Percentiles rank a stretch among this genome's conserved stretches.
Conservation (phyloP, 2,888 invertebrate species). For the Acleris holmiana region DNA sequence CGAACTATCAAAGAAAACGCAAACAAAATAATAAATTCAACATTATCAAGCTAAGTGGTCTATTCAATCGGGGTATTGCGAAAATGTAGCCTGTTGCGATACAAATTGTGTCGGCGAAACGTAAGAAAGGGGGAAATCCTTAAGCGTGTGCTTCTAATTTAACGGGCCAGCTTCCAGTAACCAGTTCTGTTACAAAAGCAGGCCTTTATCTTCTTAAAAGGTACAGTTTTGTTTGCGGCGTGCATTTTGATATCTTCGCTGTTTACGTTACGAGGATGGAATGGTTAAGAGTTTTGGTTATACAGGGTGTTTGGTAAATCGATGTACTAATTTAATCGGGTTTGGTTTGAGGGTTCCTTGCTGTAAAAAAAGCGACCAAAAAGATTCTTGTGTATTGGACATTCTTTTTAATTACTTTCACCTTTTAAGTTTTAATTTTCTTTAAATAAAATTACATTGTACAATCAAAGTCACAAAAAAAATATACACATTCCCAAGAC, state of each 20-base stretch:
- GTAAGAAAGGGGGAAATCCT: constrained; percentile 69
- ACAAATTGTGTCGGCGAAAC: constrained; percentile 70
- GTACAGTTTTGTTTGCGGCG: constrained; percentile 52
- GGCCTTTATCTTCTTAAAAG: constrained; percentile 56
- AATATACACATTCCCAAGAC: too few relatives aligned
- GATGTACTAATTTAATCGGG: not conserved
- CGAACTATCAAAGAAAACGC: constrained; percentile 47
- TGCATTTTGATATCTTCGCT: constrained; percentile 40
- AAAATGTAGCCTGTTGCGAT: constrained; percentile 69
- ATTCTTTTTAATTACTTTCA: too few relatives aligned
- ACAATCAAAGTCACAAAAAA: too few relatives aligned
- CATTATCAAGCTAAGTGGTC: constrained; percentile 56
- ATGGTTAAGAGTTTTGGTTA: not conserved
- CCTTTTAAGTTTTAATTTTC: too few relatives aligned
- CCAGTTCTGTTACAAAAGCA: constrained; percentile 71
- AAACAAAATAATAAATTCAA: constrained; percentile 58
- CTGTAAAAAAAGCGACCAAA: too few relatives aligned
- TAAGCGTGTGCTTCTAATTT: constrained; percentile 62
- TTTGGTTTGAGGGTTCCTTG: too few relatives aligned
- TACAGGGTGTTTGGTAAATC: not conserved
- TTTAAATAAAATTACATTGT: too few relatives aligned
- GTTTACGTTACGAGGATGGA: constrained; percentile 3
- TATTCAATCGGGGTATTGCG: constrained; percentile 75
- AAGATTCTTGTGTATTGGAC: too few relatives aligned
- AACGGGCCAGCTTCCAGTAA: constrained; percentile 61